Conservation (phyloP, 2,888 invertebrate genomes). For the Tortrix viridana region DNA sequence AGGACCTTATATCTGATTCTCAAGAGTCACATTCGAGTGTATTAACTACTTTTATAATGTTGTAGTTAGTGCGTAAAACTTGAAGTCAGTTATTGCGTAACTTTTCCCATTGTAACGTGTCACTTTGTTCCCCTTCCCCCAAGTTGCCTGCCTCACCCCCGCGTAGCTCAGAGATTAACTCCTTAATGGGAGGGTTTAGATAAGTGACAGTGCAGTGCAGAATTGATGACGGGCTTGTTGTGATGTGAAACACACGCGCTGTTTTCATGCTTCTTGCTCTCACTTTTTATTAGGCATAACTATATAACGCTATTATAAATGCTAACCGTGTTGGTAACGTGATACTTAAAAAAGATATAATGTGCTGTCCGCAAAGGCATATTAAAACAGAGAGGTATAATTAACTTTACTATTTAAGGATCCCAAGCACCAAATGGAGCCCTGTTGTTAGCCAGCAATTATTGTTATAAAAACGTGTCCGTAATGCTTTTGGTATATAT, state of each 20-base stretch:
- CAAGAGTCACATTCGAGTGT: slow-evolving; percentile 50
- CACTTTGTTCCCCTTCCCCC: slow-evolving; percentile 45
- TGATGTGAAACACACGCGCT: background rate
- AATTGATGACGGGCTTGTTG: slow-evolving; percentile 12
- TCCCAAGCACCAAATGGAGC: no score
- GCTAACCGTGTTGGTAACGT: no score
- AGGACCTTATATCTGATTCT: slow-evolving; percentile 45
- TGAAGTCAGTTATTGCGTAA: slow-evolving; percentile 67
- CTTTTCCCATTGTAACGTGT: slow-evolving; percentile 71
- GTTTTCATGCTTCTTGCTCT: no score
- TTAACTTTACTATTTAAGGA: no score
- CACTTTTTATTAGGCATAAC: no score
- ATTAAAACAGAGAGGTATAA: no score
- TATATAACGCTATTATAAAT: no score
- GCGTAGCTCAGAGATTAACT: slow-evolving; percentile 12
- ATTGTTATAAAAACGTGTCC: no score
- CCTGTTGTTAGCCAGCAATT: no score
- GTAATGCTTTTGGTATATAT: no score
- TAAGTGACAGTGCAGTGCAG: slow-evolving; percentile 15
- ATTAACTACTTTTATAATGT: slow-evolving; percentile 43
- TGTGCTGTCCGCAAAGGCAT: no score
- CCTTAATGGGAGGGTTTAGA: slow-evolving; percentile 31
- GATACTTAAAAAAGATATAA: no score
- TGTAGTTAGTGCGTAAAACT: slow-evolving; percentile 39
- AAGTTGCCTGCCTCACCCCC: slow-evolving; percentile 7